Evolutionary conservation across 2,888 invertebrate genomes (phyloP), one percentile per base, ranked within the genome.

Genomic region (Melinaea menophilus): DNA sequence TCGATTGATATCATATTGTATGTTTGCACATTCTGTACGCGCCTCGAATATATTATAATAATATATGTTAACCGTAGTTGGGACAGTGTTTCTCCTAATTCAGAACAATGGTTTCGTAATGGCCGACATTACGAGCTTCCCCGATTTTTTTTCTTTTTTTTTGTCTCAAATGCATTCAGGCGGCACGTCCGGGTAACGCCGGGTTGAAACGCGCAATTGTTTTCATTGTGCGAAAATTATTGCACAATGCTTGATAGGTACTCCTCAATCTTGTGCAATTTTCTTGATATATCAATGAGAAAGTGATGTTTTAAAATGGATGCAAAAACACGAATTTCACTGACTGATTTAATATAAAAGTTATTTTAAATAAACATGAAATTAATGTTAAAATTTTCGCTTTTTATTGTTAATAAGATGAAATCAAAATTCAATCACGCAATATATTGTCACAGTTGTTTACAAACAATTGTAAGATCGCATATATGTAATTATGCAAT

Each of bases 391-490:
- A 55, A 47, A 5, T 58, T 64, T 64, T 66, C 63, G 55, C 62
- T 57, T 13, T 37, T 56, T 55, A 55, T 47, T 59, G 37, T 51
- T 57, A 33, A 63, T 58, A 41, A 55, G 35, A 57, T 59, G 79
- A 81, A 82, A 82, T 85, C 79, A 76, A 80, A 82, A 83, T 83
- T 77, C 79, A 75, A 79, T 84, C 86, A 87, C 84, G 86, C 86
- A 79, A 82, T 79, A 81, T 73, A 74, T 9, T 41, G 41, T 79
- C 76, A 72, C 80, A 73, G 75, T 80, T 90, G 88, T 90, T 90
- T 89, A 88, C 88, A 90, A 90, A 90, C 90, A 90, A 85, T 86
- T 80, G 80, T 84, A 71, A 80, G 82, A 83, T 85, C 80, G 87
- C 80, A 78, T 22, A 22, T 22, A 22, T 22, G 22, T 22, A 22